Conservation (phyloP, 53 echinoderm and acorn worm species). For the Patiria pectinifera region DNA sequence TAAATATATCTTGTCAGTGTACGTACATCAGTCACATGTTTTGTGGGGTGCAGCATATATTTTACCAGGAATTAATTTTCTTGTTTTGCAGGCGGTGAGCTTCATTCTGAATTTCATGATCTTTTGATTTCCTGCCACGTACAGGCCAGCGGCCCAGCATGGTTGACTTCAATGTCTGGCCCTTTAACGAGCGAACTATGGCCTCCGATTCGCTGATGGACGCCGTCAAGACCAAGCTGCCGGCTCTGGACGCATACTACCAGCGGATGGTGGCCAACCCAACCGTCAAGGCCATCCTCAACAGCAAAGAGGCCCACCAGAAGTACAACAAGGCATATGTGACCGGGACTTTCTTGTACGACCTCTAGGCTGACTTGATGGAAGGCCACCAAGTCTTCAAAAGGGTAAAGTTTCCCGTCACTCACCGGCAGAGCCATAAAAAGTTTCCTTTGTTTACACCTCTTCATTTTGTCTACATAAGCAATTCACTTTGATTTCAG, state of each 20-base stretch:
- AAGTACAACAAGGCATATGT: neutral
- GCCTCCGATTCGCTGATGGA: neutral
- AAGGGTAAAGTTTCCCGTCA: too few relatives aligned
- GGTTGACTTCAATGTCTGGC: slow-evolving; percentile 11
- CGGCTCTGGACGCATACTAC: slow-evolving; percentile 6
- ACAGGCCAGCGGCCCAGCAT: slow-evolving; percentile 18
- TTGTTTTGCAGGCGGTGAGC: neutral
- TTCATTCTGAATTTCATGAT: neutral
- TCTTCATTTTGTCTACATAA: too few relatives aligned
- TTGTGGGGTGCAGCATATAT: too few relatives aligned
- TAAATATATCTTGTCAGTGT: too few relatives aligned
- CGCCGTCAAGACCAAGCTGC: neutral
- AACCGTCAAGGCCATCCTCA: neutral
- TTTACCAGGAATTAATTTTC: too few relatives aligned
- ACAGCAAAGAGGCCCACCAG: slow-evolving; percentile 5
- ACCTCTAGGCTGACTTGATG: neutral
- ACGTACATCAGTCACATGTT: too few relatives aligned
- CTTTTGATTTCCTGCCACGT: neutral
- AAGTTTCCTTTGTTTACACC: too few relatives aligned
- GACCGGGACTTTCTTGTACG: neutral
- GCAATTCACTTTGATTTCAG: too few relatives aligned
- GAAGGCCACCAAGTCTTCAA: neutral
- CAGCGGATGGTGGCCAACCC: neutral
- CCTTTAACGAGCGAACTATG: neutral
- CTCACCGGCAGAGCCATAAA: too few relatives aligned